Evolutionary conservation across 2,797 vertebrate genomes (phyloP).

Genomic region (Trematomus bernacchii): DNA sequence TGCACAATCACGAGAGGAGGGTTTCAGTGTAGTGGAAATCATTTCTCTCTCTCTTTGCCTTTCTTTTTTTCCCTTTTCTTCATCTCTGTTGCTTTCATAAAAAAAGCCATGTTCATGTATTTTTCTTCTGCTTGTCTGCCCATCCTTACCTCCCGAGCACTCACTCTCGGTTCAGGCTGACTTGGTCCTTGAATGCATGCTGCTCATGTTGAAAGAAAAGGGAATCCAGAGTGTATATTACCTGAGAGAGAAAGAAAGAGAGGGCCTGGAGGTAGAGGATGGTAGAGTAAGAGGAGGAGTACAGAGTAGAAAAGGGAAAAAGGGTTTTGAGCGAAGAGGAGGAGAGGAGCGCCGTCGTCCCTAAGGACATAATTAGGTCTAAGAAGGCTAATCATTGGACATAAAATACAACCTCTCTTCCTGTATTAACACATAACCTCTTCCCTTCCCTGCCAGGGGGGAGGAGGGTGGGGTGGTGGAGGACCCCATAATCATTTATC

Average conservation of each 20-base stretch:
- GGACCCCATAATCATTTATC: slow-evolving; percentile 86
- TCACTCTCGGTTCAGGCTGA: slow-evolving; percentile 25
- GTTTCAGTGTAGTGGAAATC: slow-evolving; percentile 68
- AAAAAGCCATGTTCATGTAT: slow-evolving; percentile 40
- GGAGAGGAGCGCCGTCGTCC: slow-evolving; percentile 64
- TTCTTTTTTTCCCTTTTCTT: slow-evolving; percentile 18
- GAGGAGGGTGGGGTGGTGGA: slow-evolving; percentile 31
- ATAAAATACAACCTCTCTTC: slow-evolving; percentile 86
- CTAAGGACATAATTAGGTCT: slow-evolving; percentile 89
- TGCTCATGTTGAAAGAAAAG: slow-evolving; percentile 41
- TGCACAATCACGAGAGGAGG: slow-evolving; percentile 75
- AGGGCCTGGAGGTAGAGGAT: not conserved
- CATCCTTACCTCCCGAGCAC: slow-evolving; percentile 8
- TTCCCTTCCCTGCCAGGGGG: slow-evolving; percentile 57
- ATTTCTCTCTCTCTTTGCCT: slow-evolving; percentile 40
- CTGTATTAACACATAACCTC: slow-evolving; percentile 81
- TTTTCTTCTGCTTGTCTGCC: slow-evolving; percentile 34
- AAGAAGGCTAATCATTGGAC: slow-evolving; percentile 88
- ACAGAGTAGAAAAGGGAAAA: slow-evolving; percentile 11
- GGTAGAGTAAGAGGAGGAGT: slow-evolving; percentile 46
- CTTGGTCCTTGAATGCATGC: slow-evolving; percentile 28
- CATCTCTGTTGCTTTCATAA: slow-evolving; percentile 40
- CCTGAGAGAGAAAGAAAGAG: slow-evolving; percentile 24
- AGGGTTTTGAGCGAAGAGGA: slow-evolving; percentile 60
- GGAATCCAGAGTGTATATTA: slow-evolving; percentile 53